A percentile compares a stretch with the other conserved stretches of the same genome.
Conservation (phyloP, 1,140 invertebrate species). For the Brachionus angularis region DNA sequence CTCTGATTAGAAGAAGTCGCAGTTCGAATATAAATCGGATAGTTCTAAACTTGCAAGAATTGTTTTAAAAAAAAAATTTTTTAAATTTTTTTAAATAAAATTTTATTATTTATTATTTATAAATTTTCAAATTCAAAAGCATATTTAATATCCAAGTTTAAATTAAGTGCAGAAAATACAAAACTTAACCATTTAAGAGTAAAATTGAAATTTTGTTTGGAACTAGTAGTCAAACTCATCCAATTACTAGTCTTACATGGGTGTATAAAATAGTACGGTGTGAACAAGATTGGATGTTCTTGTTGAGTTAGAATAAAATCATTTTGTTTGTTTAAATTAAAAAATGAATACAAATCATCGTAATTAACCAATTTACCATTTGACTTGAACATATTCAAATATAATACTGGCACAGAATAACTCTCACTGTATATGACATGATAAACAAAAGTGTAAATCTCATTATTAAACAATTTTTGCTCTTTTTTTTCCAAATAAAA, state of each 20-base stretch:
- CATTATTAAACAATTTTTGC: background rate
- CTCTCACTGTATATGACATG: constrained; percentile 62
- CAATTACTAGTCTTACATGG: constrained; percentile 54
- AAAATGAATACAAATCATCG: constrained; percentile 52
- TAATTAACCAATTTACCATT: constrained; percentile 45
- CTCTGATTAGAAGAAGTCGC: background rate
- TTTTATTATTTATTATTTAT: background rate
- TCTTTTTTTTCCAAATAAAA: constrained; percentile 34
- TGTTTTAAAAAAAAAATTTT: background rate
- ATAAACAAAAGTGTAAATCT: constrained; percentile 46
- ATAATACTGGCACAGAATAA: constrained; percentile 62
- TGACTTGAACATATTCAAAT: constrained; percentile 61
- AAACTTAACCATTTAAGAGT: constrained; percentile 42
- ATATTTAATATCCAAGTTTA: constrained; percentile 28
- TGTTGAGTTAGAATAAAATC: background rate
- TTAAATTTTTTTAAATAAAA: background rate
- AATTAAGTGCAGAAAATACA: background rate
- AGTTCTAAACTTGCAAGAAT: too few species aligned
- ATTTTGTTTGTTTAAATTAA: constrained; percentile 48
- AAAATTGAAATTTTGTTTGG: constrained; percentile 7
- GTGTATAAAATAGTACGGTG: constrained; percentile 54
- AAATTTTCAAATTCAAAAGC: background rate
- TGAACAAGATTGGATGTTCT: constrained; percentile 53
- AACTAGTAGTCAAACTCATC: constrained; percentile 46
- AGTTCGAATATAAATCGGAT: constrained; percentile 33